phyloP scores from a whole-genome alignment of 2,797 vertebrate species.

The Schizothorax lantsangensis region DNA sequence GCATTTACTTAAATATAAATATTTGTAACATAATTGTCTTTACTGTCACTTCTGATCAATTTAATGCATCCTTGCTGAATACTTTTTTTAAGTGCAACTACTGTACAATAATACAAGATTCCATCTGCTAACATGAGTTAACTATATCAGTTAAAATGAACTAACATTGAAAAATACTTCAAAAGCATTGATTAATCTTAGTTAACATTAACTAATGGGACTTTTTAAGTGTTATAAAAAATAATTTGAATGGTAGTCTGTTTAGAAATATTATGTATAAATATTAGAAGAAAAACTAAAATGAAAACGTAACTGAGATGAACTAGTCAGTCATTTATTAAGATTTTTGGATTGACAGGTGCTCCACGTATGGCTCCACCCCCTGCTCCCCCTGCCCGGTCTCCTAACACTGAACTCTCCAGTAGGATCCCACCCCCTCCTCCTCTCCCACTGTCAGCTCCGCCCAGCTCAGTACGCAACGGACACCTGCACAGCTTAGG shows the following conservation, averaged over 20 bases:
- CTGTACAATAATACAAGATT: neutral
- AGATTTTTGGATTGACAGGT: conserved; percentile 60
- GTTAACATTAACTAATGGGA: neutral
- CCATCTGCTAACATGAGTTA: neutral
- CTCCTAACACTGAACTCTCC: conserved; percentile 90
- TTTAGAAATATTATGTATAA: neutral
- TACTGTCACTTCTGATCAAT: neutral
- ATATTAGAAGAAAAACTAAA: neutral
- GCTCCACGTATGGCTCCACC: conserved; percentile 85
- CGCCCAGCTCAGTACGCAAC: conserved; percentile 74
- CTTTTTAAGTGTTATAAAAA: neutral
- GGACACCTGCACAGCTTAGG: conserved; percentile 84
- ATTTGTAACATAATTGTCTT: neutral
- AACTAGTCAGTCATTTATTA: neutral
- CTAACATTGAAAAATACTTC: neutral
- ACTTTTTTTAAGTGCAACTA: too few species aligned
- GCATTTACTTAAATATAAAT: neutral
- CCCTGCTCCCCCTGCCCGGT: conserved; percentile 90
- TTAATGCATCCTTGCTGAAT: neutral
- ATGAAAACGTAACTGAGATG: neutral
- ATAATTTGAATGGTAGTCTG: neutral
- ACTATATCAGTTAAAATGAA: neutral
- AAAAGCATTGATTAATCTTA: neutral
- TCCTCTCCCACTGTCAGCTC: conserved; percentile 67
- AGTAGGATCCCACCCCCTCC: conserved; percentile 83